Percentiles rank a stretch among this genome's conserved stretches.
Conservation (phyloP, 2,113 vertebrate genomes). For the Thalassoma bifasciatum region DNA sequence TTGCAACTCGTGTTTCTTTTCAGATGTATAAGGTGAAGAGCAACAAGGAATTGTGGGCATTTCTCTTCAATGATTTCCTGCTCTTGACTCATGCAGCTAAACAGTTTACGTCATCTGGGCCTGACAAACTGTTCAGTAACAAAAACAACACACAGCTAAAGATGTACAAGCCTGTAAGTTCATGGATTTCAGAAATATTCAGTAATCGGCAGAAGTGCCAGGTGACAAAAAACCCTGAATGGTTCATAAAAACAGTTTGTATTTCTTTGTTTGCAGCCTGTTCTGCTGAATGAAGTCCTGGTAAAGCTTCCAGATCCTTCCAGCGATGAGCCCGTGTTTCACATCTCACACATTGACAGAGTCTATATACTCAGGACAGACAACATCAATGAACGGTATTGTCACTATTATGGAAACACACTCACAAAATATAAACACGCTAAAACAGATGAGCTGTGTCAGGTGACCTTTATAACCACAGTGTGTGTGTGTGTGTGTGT, state of each 20-base stretch:
- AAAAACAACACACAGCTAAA: conserved; percentile 93
- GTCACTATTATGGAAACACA: background rate
- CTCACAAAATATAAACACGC: background rate
- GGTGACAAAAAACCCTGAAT: too few species aligned
- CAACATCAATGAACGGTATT: conserved; percentile 95
- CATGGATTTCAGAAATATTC: background rate
- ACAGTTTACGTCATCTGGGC: conserved; percentile 90
- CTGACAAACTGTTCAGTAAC: conserved; percentile 92
- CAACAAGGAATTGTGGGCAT: conserved; percentile 93
- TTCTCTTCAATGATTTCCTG: conserved; percentile 97
- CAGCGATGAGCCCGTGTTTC: conserved; percentile 94
- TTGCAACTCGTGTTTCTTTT: conserved; percentile 3
- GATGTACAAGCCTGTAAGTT: conserved; percentile 94
- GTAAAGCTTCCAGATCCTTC: conserved; percentile 96
- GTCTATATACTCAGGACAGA: conserved; percentile 94
- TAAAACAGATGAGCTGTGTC: background rate
- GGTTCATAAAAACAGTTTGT: background rate
- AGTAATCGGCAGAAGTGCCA: background rate
- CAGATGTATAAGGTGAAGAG: conserved; percentile 93
- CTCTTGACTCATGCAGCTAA: conserved; percentile 92
- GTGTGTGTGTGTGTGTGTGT: conserved; percentile 14
- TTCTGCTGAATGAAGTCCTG: conserved; percentile 96
- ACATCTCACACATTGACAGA: conserved; percentile 96
- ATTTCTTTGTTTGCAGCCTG: conserved; percentile 81
- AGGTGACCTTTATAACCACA: background rate